A percentile compares a stretch with the other conserved stretches of the same genome.
These are phyloP conservation scores for Alligator mississippiensis DNA, from an alignment of 2,113 vertebrate species.

Conservation along the genomic window DNA sequence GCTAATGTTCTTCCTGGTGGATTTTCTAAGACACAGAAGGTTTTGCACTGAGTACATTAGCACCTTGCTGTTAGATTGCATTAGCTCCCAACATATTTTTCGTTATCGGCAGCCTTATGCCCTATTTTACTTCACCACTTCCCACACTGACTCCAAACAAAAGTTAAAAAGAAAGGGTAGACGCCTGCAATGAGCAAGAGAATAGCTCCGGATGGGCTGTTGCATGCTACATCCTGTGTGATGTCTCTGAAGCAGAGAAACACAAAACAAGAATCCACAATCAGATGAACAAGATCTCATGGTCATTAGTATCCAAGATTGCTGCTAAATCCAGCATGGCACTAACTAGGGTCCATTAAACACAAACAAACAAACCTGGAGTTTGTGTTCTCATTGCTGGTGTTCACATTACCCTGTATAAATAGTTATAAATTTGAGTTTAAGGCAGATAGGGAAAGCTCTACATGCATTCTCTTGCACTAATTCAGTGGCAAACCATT, in stretches of 20 bases:
- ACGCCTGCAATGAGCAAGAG: neutral
- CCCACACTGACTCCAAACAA: neutral
- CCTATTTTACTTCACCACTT: neutral
- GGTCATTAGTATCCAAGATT: neutral
- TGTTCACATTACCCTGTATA: neutral
- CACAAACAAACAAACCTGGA: neutral
- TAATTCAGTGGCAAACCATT: conserved; percentile 2
- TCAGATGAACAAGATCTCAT: neutral
- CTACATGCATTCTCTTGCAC: neutral
- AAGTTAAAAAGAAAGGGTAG: neutral
- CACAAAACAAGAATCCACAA: accelerated
- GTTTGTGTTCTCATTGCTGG: neutral
- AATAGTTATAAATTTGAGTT: neutral
- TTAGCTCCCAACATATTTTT: neutral
- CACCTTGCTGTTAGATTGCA: neutral
- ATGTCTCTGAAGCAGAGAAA: neutral
- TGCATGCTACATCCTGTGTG: neutral
- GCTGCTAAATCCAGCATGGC: neutral
- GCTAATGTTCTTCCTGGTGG: neutral
- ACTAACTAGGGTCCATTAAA: neutral
- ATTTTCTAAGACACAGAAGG: neutral
- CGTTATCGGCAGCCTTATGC: neutral
- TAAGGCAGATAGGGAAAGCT: neutral
- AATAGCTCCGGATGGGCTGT: neutral
- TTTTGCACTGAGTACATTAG: neutral